These are phyloP conservation scores for Geotrypetes seraphini DNA, from an alignment of 2,797 vertebrate genomes.

Conservation along the genomic window DNA sequence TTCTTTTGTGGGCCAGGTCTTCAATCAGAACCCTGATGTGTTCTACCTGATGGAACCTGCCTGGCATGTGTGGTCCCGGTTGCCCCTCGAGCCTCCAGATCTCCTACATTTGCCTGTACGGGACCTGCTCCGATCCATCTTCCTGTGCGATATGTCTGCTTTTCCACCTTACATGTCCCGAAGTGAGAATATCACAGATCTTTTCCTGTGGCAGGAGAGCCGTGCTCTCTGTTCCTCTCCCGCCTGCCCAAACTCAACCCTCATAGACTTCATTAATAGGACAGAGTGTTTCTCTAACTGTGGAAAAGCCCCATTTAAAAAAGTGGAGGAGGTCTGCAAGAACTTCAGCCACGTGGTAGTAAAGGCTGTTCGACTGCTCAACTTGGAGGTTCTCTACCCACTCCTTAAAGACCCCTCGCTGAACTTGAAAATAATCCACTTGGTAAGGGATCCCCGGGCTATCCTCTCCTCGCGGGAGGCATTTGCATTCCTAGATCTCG, in stretches of 20 bases:
- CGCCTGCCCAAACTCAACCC: constrained; percentile 55
- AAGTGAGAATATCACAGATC: constrained; percentile 49
- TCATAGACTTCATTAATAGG: constrained; percentile 45
- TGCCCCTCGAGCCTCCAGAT: constrained; percentile 41
- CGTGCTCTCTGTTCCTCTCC: constrained; percentile 84
- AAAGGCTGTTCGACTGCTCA: constrained; percentile 84
- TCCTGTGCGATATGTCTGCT: constrained; percentile 80
- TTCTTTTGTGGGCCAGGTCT: constrained; percentile 85
- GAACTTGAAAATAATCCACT: constrained; percentile 79
- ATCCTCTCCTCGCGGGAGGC: constrained; percentile 67
- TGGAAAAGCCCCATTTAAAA: constrained; percentile 41
- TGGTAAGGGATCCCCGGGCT: constrained; percentile 82
- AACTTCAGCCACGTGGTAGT: constrained; percentile 76
- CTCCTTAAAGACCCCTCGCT: constrained; percentile 73
- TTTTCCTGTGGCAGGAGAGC: constrained; percentile 84
- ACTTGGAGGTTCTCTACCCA: constrained; percentile 71
- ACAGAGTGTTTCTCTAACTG: constrained; percentile 52
- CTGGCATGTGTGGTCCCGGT: constrained; percentile 78
- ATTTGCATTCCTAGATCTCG: constrained; percentile 27
- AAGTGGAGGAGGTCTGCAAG: constrained; percentile 60
- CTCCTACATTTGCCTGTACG: constrained; percentile 73
- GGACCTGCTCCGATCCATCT: constrained; percentile 68
- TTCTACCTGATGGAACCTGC: constrained; percentile 93
- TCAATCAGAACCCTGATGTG: constrained; percentile 83
- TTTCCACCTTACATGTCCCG: constrained; percentile 75